Conservation (phyloP, 1,140 invertebrate species). For the Conopomorpha cramerella region DNA sequence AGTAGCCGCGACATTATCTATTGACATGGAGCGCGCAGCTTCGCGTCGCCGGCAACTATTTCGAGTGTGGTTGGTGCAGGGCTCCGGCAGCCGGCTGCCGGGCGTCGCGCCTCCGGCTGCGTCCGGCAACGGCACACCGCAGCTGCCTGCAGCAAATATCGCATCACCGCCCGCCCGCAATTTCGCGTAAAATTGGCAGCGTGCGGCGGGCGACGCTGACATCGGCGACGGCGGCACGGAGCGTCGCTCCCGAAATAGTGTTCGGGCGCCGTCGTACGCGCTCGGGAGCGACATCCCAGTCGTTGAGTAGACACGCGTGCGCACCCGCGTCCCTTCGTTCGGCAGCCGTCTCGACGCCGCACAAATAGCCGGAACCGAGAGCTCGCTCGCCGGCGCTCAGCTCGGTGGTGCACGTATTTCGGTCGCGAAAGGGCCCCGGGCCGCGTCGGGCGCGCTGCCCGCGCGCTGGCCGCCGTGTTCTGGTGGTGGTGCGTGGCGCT, state of each 20-base stretch:
- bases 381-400: constrained; percentile 27
- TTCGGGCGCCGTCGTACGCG: constrained; percentile 44
- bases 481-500: constrained; percentile 57
- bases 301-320: constrained; percentile 49
- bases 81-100: constrained; percentile 11
- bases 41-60: constrained; percentile 13
- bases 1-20: constrained; percentile 54
- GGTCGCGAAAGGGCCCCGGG: constrained; percentile 45
- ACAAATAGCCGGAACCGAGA: constrained; percentile 23
- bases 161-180: constrained; percentile 59
- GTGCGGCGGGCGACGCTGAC: constrained; percentile 38
- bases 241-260: constrained; percentile 56
- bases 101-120: constrained; percentile 13
- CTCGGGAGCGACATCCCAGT: constrained; percentile 43
- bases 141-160: constrained; percentile 54
- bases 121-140: constrained; percentile 23
- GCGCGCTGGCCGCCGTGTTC: constrained; percentile 55
- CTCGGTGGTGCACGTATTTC: constrained; percentile 44
- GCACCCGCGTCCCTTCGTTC: constrained; percentile 43
- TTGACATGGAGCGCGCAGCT: constrained; percentile 39
- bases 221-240: constrained; percentile 24
- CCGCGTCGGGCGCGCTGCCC: constrained; percentile 49
- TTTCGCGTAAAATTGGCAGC: constrained; percentile 60
- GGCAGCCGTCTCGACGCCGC: constrained; percentile 23
- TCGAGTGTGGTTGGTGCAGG: constrained; percentile 5